Percentiles rank a stretch among this genome's conserved stretches.
phyloP scores from a whole-genome alignment of 1,140 invertebrate genomes.

The Nymphalis io region DNA sequence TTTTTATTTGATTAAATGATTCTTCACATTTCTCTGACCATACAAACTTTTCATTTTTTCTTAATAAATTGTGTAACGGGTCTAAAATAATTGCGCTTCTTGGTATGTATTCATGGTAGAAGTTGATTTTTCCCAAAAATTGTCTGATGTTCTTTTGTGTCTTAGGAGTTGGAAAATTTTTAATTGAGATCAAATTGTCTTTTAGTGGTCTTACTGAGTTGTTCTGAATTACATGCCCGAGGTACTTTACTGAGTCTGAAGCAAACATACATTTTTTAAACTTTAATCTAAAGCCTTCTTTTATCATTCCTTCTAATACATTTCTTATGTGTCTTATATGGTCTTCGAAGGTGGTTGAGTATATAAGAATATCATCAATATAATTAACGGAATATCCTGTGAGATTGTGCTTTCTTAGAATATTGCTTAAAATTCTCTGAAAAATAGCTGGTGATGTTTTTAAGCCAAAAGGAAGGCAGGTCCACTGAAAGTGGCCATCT shows the following conservation, averaged over 20 bases:
- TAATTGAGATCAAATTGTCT: constrained; percentile 42
- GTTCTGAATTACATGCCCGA: constrained; percentile 57
- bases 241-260: constrained; percentile 50
- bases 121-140: constrained; percentile 47
- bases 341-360: background rate
- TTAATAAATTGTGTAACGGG: constrained; percentile 52
- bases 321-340: background rate
- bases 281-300: constrained; percentile 57
- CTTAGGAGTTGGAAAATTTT: constrained; percentile 48
- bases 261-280: constrained; percentile 59
- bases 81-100: constrained; percentile 50
- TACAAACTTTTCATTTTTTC: constrained; percentile 38
- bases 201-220: constrained; percentile 49
- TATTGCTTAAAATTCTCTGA: too few species aligned
- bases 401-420: too few species aligned
- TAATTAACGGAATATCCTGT: too few species aligned
- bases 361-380: too few species aligned
- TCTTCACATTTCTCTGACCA: constrained; percentile 53
- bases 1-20: constrained; percentile 56
- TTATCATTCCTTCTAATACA: constrained; percentile 12
- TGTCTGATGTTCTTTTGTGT: constrained; percentile 44
- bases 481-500: too few species aligned
- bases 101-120: constrained; percentile 48
- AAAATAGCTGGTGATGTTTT: too few species aligned
- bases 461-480: too few species aligned